These are phyloP conservation scores for Rhopilema esculentum DNA, from an alignment of 30 jellyfish, hydroid and myxozoan genomes.

Conservation along the genomic window DNA sequence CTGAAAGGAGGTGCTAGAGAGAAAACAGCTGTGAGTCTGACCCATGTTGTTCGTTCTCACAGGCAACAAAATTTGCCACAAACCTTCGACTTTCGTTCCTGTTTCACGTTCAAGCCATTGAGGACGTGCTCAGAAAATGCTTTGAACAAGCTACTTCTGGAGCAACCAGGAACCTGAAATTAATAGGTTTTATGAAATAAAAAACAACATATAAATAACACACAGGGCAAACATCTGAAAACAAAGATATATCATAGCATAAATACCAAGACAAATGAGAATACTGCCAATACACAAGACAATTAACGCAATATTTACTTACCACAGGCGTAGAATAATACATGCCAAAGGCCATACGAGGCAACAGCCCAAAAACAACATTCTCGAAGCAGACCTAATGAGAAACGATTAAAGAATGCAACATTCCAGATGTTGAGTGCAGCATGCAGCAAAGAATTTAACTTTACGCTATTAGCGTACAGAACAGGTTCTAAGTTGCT, in stretches of 20 bases:
- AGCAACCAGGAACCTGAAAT: slow-evolving; percentile 72
- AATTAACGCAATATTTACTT: not conserved
- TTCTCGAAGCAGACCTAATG: slow-evolving; percentile 84
- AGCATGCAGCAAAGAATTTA: too few relatives aligned
- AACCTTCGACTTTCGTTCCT: slow-evolving; percentile 47
- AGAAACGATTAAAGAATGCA: not conserved
- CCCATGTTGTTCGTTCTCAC: not conserved
- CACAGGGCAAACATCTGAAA: not conserved
- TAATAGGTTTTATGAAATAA: not conserved
- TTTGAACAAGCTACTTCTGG: slow-evolving; percentile 59
- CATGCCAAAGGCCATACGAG: slow-evolving; percentile 84
- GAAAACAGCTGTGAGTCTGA: too few relatives aligned
- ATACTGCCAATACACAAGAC: not conserved
- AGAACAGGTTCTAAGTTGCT: too few relatives aligned
- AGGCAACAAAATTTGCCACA: not conserved
- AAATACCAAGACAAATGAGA: not conserved
- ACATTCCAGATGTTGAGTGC: too few relatives aligned
- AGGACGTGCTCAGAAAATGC: slow-evolving; percentile 63
- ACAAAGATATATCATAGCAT: not conserved
- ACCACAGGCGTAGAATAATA: slow-evolving; percentile 86
- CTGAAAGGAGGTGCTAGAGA: too few relatives aligned
- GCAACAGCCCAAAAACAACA: slow-evolving; percentile 74
- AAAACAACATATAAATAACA: not conserved
- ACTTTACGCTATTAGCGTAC: too few relatives aligned
- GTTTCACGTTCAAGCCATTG: slow-evolving; percentile 51